Conservation (phyloP, 2,888 invertebrate species). For the Euproctis similis region DNA sequence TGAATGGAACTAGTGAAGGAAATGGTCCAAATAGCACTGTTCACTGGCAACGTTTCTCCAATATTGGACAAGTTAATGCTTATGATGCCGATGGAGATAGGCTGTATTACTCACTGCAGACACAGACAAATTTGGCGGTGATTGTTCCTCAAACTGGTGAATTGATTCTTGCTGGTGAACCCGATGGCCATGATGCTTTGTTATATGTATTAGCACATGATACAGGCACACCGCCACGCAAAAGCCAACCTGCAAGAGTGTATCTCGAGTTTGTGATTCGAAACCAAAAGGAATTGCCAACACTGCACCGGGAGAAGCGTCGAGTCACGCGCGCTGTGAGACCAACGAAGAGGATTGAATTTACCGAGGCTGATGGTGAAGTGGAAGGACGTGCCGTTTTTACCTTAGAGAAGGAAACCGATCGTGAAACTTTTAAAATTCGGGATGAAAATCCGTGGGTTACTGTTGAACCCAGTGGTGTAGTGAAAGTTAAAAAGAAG, state of each 20-base stretch:
- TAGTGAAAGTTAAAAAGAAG: conserved; percentile 95
- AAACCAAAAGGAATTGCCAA: conserved; percentile 76
- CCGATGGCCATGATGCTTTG: conserved; percentile 80
- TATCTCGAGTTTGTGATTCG: conserved; percentile 82
- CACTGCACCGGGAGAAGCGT: conserved; percentile 82
- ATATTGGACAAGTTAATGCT: conserved; percentile 90
- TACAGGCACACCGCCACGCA: conserved; percentile 82
- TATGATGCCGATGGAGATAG: conserved; percentile 94
- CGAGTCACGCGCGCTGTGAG: conserved; percentile 92
- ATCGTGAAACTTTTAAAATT: conserved; percentile 94
- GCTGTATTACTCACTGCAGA: conserved; percentile 88
- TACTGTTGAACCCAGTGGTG: conserved; percentile 92
- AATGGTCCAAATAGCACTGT: conserved; percentile 77
- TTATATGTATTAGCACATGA: conserved; percentile 90
- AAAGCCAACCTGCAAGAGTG: conserved; percentile 84
- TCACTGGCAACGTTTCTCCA: conserved; percentile 85
- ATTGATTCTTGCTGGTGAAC: conserved; percentile 87
- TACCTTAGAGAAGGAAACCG: conserved; percentile 92
- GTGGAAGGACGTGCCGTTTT: conserved; percentile 92
- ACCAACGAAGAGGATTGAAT: conserved; percentile 94
- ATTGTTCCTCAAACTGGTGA: conserved; percentile 96
- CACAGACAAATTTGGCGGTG: conserved; percentile 87
- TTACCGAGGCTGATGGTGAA: conserved; percentile 93
- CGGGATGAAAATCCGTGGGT: conserved; percentile 96
- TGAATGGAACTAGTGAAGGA: conserved; percentile 79